phyloP scores from a whole-genome alignment of 2,113 vertebrate species.

The Thamnaconus septentrionalis region DNA sequence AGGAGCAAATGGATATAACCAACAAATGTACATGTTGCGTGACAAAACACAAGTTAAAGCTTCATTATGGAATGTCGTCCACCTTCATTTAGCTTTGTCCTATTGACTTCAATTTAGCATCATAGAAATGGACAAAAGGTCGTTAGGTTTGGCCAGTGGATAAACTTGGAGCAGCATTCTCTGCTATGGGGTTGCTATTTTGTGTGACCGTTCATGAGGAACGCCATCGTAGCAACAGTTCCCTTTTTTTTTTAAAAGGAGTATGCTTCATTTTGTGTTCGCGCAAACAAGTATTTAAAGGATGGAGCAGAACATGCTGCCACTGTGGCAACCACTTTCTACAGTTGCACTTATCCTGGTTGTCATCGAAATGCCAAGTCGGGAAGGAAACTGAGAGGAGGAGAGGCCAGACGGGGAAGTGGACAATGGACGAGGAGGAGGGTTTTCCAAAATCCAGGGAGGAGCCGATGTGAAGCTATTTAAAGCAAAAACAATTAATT shows the following conservation, averaged over 20 bases:
- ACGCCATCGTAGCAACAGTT: not conserved
- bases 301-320: conserved; percentile 85
- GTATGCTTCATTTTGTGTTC: not conserved
- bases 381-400: conserved; percentile 63
- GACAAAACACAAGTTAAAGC: conserved; percentile 21
- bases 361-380: conserved; percentile 78
- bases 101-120: no score
- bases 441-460: conserved; percentile 79
- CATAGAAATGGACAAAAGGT: no score
- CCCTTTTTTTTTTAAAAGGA: not conserved
- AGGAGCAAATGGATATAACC: no score
- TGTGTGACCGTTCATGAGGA: no score
- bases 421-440: conserved; percentile 79
- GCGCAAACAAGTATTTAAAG: conserved; percentile 68
- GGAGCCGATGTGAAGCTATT: conserved; percentile 42
- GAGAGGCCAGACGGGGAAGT: conserved; percentile 66
- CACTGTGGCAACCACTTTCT: conserved; percentile 82
- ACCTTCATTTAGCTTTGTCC: no score
- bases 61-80: conserved; percentile 1
- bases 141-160: conserved; percentile 11
- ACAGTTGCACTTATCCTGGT: conserved; percentile 83
- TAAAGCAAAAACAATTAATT: not conserved
- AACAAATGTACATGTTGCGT: no score
- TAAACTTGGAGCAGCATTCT: not conserved
- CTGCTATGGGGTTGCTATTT: no score